Evolutionary conservation across 2,797 vertebrate species (phyloP).

Genomic region (Tokudaia muenninki): DNA sequence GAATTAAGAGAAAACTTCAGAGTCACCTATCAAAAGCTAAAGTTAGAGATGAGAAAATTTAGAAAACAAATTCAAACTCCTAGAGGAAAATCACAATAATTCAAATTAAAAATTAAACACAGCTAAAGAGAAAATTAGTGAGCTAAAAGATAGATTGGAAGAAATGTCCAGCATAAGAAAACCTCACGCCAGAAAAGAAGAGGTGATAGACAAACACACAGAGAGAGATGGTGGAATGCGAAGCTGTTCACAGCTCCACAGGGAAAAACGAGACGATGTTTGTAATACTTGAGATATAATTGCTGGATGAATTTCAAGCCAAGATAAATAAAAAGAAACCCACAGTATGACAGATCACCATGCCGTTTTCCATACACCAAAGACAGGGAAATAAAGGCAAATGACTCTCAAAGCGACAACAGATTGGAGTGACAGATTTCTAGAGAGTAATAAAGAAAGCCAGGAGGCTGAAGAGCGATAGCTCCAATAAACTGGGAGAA

Average conservation of each 20-base stretch:
- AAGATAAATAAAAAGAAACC: neutral
- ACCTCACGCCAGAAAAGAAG: neutral
- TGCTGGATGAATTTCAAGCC: neutral
- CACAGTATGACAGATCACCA: neutral
- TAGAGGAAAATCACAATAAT: neutral
- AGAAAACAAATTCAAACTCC: neutral
- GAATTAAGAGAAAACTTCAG: neutral
- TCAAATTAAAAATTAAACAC: constrained; percentile 58
- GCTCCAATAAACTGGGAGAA: constrained; percentile 52
- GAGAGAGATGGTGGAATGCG: neutral
- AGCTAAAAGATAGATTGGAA: constrained; percentile 8
- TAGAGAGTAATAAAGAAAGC: constrained; percentile 5
- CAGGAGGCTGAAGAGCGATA: neutral
- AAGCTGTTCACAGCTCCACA: neutral
- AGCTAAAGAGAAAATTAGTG: constrained; percentile 37
- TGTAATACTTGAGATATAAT: neutral
- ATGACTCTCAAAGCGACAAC: neutral
- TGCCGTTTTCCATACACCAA: neutral
- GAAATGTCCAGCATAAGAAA: neutral
- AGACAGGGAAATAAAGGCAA: constrained; percentile 47
- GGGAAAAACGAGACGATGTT: neutral
- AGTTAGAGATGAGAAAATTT: neutral
- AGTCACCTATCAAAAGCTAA: neutral
- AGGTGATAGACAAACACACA: neutral
- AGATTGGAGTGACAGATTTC: constrained; percentile 24